Evolutionary conservation across 2,797 vertebrate genomes (phyloP).

Genomic region (Spinus olivaceus): DNA sequence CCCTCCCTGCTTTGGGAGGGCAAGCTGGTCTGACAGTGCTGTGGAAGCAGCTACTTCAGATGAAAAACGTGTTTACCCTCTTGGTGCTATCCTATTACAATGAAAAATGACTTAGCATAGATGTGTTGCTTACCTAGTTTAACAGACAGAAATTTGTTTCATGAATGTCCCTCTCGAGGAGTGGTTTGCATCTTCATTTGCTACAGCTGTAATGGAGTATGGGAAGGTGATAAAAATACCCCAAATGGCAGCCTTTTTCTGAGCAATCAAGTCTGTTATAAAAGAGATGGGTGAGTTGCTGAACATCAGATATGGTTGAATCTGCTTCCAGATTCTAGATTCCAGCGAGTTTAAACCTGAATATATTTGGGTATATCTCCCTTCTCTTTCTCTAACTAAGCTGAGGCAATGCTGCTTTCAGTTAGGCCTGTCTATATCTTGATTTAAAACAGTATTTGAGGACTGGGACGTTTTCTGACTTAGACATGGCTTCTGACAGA

Average conservation of each 20-base stretch:
- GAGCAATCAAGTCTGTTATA: neutral
- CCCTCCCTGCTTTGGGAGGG: neutral
- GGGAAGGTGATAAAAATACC: neutral
- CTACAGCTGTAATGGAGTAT: neutral
- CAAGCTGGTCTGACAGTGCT: neutral
- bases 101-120: neutral
- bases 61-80: neutral
- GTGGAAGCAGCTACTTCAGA: neutral
- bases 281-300: neutral
- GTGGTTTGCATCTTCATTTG: neutral
- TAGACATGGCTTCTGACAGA: neutral
- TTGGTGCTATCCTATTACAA: slow-evolving; percentile 30
- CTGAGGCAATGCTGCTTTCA: neutral
- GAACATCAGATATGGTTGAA: neutral
- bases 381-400: neutral
- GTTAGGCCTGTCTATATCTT: neutral
- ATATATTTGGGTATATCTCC: neutral
- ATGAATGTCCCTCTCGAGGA: neutral
- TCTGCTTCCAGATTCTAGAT: neutral
- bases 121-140: neutral
- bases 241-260: neutral
- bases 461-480: neutral
- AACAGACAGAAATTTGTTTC: neutral
- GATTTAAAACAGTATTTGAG: neutral
- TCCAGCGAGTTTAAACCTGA: neutral